phyloP scores from a whole-genome alignment of 2,113 vertebrate species.

The Neogale vison region DNA sequence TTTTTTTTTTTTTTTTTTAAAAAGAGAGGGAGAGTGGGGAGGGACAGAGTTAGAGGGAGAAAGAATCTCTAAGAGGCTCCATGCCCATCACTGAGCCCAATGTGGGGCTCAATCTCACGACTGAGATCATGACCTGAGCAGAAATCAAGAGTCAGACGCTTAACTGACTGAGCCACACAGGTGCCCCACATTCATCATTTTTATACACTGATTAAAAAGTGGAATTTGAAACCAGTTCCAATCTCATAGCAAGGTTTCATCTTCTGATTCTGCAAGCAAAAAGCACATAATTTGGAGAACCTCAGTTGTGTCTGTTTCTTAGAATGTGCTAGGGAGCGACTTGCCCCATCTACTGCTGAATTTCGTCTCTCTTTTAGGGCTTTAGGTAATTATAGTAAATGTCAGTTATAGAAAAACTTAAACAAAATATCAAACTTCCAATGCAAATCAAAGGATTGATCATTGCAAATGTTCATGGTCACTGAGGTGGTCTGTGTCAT shows the following conservation, averaged over 20 bases:
- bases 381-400: conserved; percentile 28
- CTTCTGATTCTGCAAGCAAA: not conserved
- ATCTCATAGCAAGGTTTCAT: not conserved
- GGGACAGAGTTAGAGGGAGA: not conserved
- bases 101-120: not conserved
- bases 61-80: not conserved
- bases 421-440: not conserved
- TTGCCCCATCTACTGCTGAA: not conserved
- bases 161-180: not conserved
- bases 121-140: not conserved
- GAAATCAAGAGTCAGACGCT: not conserved
- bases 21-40: not conserved
- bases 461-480: not conserved
- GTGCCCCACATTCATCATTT: not conserved
- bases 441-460: not conserved
- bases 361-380: conserved; percentile 13
- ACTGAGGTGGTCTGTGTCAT: not conserved
- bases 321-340: not conserved
- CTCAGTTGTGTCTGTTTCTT: not conserved
- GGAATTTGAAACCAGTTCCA: conserved; percentile 22
- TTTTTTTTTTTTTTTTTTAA: not conserved
- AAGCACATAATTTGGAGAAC: not conserved
- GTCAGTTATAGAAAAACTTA: not conserved
- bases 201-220: not conserved
- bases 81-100: not conserved